Base-by-base conservation (phyloP, 1,140 invertebrate genomes). In the Danaus plexippus region DNA sequence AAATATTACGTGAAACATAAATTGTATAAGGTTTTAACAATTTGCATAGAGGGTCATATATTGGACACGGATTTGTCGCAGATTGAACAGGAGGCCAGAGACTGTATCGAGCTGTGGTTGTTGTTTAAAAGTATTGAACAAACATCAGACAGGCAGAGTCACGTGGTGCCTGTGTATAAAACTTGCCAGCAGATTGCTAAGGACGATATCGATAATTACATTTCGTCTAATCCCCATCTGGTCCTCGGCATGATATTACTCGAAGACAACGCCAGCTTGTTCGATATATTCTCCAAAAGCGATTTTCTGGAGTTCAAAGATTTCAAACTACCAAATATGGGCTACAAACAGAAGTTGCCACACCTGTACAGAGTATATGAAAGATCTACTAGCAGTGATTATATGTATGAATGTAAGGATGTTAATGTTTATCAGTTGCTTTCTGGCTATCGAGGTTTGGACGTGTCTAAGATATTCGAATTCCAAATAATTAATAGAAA, bases 381-480 rank as follows among this genome's bases (percentile, higher is more conserved):
- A 54, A 79, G 75, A 69, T 87, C 68, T 66, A 77, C 58, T 49
- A 82, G 72, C 44, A 66, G 54, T 56, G 80, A 75, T 58, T 57
- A 75, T 53, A 61, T 69, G 47, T 73, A 70, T 43, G 81, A 80
- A 43, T 73, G 71, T 53, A 88, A 83, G 66, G 86, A 89, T 65
- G 79, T 89, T 0, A 89, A 88, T 54, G 85, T 90, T 43, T 91
- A 90, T 63, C 87, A 90, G 61, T 70, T 91, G 54, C 64, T 91
- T 2, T 82, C 90, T 54, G 89, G 88, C 32, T 90, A 88, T 50
- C 74, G 88, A 47, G 89, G 89, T 41, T 77, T 90, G n/a, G 87
- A 90, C 64, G 81, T 88, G 9, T 87, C 85, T 0, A 84, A 85
- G 67, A 77, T 90, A 64, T 91, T 90, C 71, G 88, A 89, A 69